Base-by-base conservation (phyloP, 2,113 vertebrate species). In the Patagioenas fasciata region DNA sequence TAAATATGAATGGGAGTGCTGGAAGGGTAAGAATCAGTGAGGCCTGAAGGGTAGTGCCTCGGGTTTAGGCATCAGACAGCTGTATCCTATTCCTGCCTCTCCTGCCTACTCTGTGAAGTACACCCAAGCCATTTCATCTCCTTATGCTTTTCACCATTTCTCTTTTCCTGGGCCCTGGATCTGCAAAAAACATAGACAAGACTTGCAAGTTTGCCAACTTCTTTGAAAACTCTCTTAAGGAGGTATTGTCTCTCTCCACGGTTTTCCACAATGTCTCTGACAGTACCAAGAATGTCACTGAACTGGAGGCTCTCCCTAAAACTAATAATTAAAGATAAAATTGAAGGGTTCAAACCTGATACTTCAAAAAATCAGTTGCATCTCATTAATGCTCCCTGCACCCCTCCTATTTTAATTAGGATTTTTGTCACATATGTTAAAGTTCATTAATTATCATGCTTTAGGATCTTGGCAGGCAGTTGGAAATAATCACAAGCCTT, bases 371-470 rank as follows among this genome's bases (percentile, higher is more conserved):
- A 50, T 44, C 26, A 14, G 28, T 69, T 89, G 74, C 13, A 21
- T 74, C 64, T 92, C 31, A 50, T 87, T 91, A 78, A 47, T 69
- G 78, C 0, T 10, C 31, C 28, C 58, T 48, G 19, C 6, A 10
- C 36, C 38, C 28, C 44, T 91, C 70, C 47, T 29, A 86, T 51
- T 85, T 92, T 51, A 70, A n/a, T 93, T 75, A 66, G 67, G 54
- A 85, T 51, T 85, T 95, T 84, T 88, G 78, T 93, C 78, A 53
- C 57, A 24, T 56, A 81, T 57, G 23, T 81, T 83, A 51, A 93
- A 92, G 81, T 83, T 82, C 36, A 57, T 91, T 86, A 79, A 85
- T 93, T 79, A 88, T 93, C 71, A 65, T 87, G 40, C 38, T 89
- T 78, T 0, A 1, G 64, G 51, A 83, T 88, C 73, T 82, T 90